Evolutionary conservation across 2,888 invertebrate species (phyloP).

Genomic region (Cancer borealis): DNA sequence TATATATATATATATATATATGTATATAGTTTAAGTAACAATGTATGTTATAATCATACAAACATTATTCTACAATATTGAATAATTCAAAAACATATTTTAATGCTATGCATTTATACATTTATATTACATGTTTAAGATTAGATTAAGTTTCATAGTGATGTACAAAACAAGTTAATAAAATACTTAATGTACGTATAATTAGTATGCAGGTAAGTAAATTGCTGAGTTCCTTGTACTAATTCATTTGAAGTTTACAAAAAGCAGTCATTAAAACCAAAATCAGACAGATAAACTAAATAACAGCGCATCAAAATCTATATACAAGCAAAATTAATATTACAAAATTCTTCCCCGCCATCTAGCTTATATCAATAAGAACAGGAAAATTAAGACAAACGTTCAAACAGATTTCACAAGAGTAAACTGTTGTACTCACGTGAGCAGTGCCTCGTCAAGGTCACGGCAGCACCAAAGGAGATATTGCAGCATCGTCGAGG

Average conservation of each 20-base stretch:
- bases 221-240: neutral
- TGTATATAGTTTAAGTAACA: neutral
- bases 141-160: too few species aligned
- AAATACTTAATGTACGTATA: neutral
- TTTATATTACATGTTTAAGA: constrained; percentile 32
- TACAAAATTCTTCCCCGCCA: neutral
- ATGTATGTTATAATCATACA: constrained; percentile 14
- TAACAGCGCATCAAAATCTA: neutral
- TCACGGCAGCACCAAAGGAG: neutral
- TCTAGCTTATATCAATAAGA: neutral
- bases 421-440: neutral
- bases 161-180: too few species aligned
- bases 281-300: neutral
- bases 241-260: neutral
- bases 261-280: neutral
- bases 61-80: neutral
- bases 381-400: neutral
- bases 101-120: neutral
- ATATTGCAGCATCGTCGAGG: neutral
- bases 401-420: neutral
- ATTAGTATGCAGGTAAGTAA: neutral
- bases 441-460: neutral
- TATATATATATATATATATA: too few species aligned
- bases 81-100: neutral
- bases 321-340: neutral